Conservation (phyloP, 2,113 vertebrate species). For the Syngnathus typhle region DNA sequence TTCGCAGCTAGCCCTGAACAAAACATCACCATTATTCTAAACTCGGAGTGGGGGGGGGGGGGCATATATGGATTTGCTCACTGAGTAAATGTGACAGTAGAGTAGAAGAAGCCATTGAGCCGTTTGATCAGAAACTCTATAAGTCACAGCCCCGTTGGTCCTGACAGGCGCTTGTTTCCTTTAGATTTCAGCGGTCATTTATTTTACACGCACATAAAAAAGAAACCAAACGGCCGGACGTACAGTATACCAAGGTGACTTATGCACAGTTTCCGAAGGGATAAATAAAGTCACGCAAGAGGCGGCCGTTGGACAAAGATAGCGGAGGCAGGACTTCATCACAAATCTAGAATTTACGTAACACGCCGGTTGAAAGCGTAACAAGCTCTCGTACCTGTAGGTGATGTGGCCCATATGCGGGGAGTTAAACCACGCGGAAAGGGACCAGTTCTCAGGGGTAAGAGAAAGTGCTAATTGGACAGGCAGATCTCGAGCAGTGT, state of each 20-base stretch:
- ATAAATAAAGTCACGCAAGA: neutral
- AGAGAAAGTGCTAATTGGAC: slow-evolving; percentile 58
- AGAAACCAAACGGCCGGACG: neutral
- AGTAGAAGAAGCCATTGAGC: slow-evolving; percentile 15
- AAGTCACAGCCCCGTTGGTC: slow-evolving; percentile 17
- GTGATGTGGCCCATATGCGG: slow-evolving; percentile 51
- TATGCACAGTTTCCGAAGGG: neutral
- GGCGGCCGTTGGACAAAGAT: neutral
- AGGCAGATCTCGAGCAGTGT: slow-evolving; percentile 59
- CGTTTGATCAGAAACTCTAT: slow-evolving; percentile 44
- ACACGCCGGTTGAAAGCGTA: neutral
- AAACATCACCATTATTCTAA: neutral
- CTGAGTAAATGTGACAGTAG: slow-evolving; percentile 1
- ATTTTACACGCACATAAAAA: neutral
- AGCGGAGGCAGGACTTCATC: neutral
- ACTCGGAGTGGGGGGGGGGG: neutral
- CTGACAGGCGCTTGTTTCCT: slow-evolving; percentile 47
- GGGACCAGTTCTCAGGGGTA: slow-evolving; percentile 48
- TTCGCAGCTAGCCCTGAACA: neutral
- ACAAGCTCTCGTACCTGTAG: slow-evolving; percentile 18
- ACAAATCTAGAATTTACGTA: neutral
- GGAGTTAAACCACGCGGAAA: slow-evolving; percentile 48
- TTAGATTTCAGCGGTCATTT: slow-evolving; percentile 3
- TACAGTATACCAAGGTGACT: neutral
- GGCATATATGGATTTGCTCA: neutral